Percentiles rank a stretch among this genome's conserved stretches.
These are phyloP conservation scores for Tapera naevia DNA, from an alignment of 2,797 vertebrate genomes.

Conservation along the genomic window DNA sequence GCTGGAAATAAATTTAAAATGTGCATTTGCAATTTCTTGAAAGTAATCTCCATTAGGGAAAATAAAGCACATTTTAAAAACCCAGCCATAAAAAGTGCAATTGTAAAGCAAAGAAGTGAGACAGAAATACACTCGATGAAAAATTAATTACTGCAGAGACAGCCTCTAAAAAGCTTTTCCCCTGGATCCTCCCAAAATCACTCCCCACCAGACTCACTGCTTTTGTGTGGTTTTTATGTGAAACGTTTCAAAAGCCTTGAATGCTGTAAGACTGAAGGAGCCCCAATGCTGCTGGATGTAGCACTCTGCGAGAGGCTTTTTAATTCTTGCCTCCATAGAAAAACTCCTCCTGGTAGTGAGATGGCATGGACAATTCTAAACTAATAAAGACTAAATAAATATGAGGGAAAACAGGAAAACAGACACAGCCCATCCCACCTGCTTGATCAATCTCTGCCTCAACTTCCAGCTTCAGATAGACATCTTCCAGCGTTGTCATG, in stretches of 20 bases:
- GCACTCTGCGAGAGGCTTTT: fast-evolving
- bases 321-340: not conserved
- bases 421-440: slow-evolving; percentile 73
- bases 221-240: not conserved
- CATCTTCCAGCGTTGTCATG: slow-evolving; percentile 96
- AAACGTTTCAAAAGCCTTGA: not conserved
- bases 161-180: not conserved
- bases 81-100: not conserved
- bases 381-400: fast-evolving
- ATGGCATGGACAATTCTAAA: fast-evolving
- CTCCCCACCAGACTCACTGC: not conserved
- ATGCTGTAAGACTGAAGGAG: fast-evolving
- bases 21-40: not conserved
- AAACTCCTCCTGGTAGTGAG: not conserved
- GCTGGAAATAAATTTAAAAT: not conserved
- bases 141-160: not conserved
- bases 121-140: not conserved
- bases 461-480: slow-evolving; percentile 92
- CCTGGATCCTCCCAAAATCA: not conserved
- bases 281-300: not conserved
- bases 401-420: not conserved
- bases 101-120: not conserved
- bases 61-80: not conserved
- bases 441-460: slow-evolving; percentile 95
- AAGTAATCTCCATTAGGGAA: not conserved